Base-by-base conservation (phyloP, 2,888 invertebrate genomes). In the Dioctria linearis region DNA sequence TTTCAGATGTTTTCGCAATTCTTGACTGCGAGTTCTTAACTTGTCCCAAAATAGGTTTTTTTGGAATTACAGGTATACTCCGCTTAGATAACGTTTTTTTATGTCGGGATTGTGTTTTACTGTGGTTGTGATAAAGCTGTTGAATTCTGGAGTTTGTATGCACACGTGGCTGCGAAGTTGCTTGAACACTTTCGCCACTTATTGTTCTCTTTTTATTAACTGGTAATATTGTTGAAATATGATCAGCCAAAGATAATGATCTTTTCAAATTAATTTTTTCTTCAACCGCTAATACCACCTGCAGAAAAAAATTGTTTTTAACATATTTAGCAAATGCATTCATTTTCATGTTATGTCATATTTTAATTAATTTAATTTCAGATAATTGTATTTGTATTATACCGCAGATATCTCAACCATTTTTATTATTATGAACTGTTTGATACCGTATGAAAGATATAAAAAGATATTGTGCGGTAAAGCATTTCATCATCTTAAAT, bases 121-220 rank as follows among this genome's bases (percentile, higher is more conserved):
- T 85, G 82, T 85, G 85, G 82, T 84, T 85, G 78, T 85, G 84
- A 83, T 85, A 85, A 25, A 86, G 82, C 82, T 86, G 86, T 25
- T 84, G 85, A 57, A 86, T 86, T 82, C 84, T 84, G 65, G 83
- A 83, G 61, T 83, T 83, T 66, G 84, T 82, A 43, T 83, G 83
- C 25, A 79, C 40, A 61, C 78, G 81, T 5, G 67, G 25, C 40
- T 79, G 80, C 39, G 75, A 75, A 80, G 66, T 79, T 39, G 67
- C 59, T 46, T 63, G 67, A 51, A 13, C 5, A n/a, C 54, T 43
- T 11, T 79, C 76, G 13, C 66, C 80, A 46, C 79, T 71, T 42
- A 81, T 61, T 6, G 80, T 82, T 51, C 81, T 81, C 25, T 78
- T 81, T 79, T 81, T 83, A 40, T 40, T 54, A 4, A 61, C 54